Percentiles rank a stretch among this genome's conserved stretches.
These are phyloP conservation scores for Pygoscelis adeliae DNA, from an alignment of 2,113 vertebrate genomes.

Conservation along the genomic window DNA sequence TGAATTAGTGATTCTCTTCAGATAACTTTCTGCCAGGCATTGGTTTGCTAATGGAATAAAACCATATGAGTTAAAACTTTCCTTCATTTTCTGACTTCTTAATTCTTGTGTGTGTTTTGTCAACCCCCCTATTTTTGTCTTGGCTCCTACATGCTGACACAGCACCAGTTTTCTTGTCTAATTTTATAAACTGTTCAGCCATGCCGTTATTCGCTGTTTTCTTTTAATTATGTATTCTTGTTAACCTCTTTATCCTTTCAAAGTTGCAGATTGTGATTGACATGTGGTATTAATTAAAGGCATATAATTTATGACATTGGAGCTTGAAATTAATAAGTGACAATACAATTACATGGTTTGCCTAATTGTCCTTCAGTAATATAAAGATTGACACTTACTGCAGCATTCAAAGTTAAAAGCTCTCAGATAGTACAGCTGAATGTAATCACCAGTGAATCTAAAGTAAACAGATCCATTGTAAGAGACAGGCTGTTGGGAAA, in stretches of 20 bases:
- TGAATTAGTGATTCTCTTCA: not conserved
- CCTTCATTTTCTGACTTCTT: not conserved
- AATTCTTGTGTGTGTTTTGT: not conserved
- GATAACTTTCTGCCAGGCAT: not conserved
- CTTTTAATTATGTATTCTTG: constrained; percentile 78
- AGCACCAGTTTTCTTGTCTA: constrained; percentile 65
- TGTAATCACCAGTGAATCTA: constrained; percentile 55
- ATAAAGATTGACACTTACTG: constrained; percentile 70
- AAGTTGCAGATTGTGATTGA: constrained; percentile 74
- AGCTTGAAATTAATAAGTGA: constrained; percentile 82
- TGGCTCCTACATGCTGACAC: constrained; percentile 48
- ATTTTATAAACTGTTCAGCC: constrained; percentile 75
- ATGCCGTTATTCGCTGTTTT: constrained; percentile 67
- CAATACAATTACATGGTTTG: constrained; percentile 79
- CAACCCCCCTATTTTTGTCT: not conserved
- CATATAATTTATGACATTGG: constrained; percentile 79
- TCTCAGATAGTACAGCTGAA: constrained; percentile 63
- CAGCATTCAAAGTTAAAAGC: constrained; percentile 63
- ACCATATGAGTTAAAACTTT: not conserved
- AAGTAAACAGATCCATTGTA: constrained; percentile 21
- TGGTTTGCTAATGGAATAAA: not conserved
- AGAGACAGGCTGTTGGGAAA: not conserved
- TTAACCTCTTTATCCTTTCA: constrained; percentile 73
- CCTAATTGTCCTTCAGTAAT: constrained; percentile 78
- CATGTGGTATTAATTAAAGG: constrained; percentile 79